phyloP scores from a whole-genome alignment of 92 coral and sea anemone genomes.

The Epizoanthus rinbou region DNA sequence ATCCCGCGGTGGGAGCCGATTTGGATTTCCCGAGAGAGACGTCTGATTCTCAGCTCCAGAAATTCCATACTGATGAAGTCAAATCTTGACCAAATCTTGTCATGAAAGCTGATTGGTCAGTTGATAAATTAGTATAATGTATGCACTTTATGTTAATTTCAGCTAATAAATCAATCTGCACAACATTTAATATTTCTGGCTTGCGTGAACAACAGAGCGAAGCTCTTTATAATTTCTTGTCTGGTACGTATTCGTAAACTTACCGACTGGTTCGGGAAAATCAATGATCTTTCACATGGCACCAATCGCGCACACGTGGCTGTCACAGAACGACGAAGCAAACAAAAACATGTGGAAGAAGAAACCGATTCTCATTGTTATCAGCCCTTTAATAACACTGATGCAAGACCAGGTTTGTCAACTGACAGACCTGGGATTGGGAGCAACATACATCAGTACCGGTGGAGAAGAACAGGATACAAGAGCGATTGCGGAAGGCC shows the following conservation, averaged over 20 bases:
- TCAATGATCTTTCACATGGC: not conserved
- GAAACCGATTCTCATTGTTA: slow-evolving; percentile 7
- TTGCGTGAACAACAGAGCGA: not conserved
- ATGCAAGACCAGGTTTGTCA: slow-evolving; percentile 19
- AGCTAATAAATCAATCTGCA: not conserved
- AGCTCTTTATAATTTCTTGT: not conserved
- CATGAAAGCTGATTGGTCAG: not conserved
- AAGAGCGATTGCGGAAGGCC: not conserved
- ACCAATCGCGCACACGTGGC: not conserved
- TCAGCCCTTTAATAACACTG: slow-evolving; percentile 10
- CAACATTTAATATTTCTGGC: not conserved
- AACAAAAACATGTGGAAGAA: not conserved
- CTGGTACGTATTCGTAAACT: too few relatives aligned
- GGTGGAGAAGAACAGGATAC: not conserved
- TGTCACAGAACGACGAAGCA: not conserved
- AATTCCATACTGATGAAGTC: too few relatives aligned
- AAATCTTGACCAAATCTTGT: not conserved
- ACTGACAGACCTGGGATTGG: not conserved
- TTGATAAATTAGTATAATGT: too few relatives aligned
- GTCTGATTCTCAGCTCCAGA: too few relatives aligned
- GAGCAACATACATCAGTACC: too few relatives aligned
- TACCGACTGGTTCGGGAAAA: too few relatives aligned
- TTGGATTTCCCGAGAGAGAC: too few relatives aligned
- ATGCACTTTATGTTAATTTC: not conserved
- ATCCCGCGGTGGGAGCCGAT: too few relatives aligned